phyloP scores from a whole-genome alignment of 2,888 invertebrate species.

The Tetranychus truncatus region DNA sequence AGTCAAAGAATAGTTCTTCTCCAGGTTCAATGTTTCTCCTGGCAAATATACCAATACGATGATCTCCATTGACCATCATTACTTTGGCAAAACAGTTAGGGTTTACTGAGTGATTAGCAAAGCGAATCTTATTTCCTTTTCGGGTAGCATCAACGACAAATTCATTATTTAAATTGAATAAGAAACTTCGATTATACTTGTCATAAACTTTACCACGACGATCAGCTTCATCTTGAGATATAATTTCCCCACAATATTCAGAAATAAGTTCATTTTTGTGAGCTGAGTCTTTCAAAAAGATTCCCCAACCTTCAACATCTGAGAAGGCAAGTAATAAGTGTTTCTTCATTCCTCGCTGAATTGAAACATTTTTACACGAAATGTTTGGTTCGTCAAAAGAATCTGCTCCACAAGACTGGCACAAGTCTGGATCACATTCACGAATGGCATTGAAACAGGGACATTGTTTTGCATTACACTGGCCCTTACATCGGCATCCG shows the following conservation, averaged over 20 bases:
- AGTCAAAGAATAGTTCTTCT: constrained; percentile 66
- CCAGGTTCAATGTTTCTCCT: constrained; percentile 87
- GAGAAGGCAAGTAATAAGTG: constrained; percentile 87
- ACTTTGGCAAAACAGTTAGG: constrained; percentile 99
- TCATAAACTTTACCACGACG: constrained; percentile 96
- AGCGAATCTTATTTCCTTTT: constrained; percentile 98
- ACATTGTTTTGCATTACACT: constrained; percentile 96
- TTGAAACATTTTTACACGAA: constrained; percentile 79
- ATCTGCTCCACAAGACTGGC: constrained; percentile 87
- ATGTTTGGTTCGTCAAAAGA: constrained; percentile 47
- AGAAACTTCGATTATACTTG: constrained; percentile 96
- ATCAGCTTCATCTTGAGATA: constrained; percentile 96
- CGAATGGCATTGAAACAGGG: constrained; percentile 94
- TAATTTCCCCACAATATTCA: constrained; percentile 97
- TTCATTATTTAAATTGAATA: constrained; percentile 94
- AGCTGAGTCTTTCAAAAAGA: constrained; percentile 83
- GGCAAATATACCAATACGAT: constrained; percentile 70
- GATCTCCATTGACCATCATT: constrained; percentile 42
- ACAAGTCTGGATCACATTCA: constrained; percentile 97
- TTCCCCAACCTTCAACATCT: constrained; percentile 98
- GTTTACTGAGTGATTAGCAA: constrained; percentile 98
- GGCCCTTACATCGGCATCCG: constrained; percentile 92
- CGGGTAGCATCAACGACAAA: constrained; percentile 96
- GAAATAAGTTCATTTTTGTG: constrained; percentile 98
- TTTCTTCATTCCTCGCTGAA: constrained; percentile 66